Conservation (phyloP, 30 jellyfish, hydroid and myxozoan species). For the Cassiopea xamachana region DNA sequence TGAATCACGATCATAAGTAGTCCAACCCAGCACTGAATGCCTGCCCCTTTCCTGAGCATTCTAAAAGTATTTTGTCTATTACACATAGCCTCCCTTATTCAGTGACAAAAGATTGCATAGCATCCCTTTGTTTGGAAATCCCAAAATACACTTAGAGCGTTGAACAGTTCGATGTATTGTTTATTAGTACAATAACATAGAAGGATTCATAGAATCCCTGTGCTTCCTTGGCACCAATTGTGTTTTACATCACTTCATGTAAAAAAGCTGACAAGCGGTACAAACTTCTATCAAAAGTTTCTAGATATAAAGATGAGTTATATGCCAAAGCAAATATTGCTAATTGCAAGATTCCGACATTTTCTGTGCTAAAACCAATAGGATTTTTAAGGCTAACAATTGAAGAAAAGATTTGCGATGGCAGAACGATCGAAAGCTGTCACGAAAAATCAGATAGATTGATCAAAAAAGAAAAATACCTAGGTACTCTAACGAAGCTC, state of each 20-base stretch:
- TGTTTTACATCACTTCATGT: slow-evolving; percentile 17
- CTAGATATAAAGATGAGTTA: not conserved
- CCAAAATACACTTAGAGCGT: slow-evolving; percentile 68
- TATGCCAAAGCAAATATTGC: not conserved
- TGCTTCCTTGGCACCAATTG: slow-evolving; percentile 60
- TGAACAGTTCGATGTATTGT: slow-evolving; percentile 58
- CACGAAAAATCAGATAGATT: too few relatives aligned
- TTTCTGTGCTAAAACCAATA: not conserved
- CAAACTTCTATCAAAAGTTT: not conserved
- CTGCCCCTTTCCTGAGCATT: slow-evolving; percentile 45
- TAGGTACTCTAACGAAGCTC: too few relatives aligned
- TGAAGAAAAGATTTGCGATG: not conserved
- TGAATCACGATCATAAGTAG: not conserved
- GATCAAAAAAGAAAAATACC: too few relatives aligned
- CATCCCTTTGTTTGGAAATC: slow-evolving; percentile 62
- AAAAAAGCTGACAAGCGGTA: slow-evolving; percentile 1
- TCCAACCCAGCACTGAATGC: slow-evolving; percentile 12
- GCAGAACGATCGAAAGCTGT: not conserved
- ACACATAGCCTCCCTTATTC: slow-evolving; percentile 19
- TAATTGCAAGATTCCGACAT: not conserved
- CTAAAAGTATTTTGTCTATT: slow-evolving; percentile 36
- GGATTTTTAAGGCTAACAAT: not conserved
- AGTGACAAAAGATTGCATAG: slow-evolving; percentile 45
- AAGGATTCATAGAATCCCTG: slow-evolving; percentile 28
- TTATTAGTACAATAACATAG: slow-evolving; percentile 42